These are phyloP conservation scores for Eumaeus atala DNA, from an alignment of 1,140 invertebrate species.

Conservation along the genomic window DNA sequence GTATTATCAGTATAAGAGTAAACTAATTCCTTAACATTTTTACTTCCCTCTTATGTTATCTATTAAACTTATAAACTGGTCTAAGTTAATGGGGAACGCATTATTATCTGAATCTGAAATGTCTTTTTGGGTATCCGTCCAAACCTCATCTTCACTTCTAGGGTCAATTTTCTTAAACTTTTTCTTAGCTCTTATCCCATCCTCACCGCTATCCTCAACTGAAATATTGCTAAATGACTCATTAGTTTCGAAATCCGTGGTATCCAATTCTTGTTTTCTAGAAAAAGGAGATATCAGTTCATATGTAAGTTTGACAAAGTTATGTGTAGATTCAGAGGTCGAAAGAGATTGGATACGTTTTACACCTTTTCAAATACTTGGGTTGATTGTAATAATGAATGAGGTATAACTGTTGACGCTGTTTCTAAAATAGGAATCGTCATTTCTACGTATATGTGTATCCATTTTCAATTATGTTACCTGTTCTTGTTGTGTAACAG, in stretches of 20 bases:
- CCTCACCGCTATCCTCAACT: slow-evolving; percentile 15
- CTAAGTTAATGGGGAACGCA: slow-evolving; percentile 23
- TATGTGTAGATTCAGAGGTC: too few species aligned
- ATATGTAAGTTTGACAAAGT: too few species aligned
- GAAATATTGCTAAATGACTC: slow-evolving; percentile 23
- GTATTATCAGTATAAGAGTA: slow-evolving; percentile 24
- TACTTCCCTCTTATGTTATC: slow-evolving; percentile 23
- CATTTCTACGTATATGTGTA: too few species aligned
- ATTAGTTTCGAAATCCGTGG: slow-evolving; percentile 12
- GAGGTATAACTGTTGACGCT: too few species aligned
- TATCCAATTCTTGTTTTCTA: too few species aligned
- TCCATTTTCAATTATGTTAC: too few species aligned
- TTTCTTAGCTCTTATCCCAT: slow-evolving; percentile 20
- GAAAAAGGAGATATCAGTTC: too few species aligned
- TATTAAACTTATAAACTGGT: slow-evolving; percentile 27
- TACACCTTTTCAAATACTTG: too few species aligned
- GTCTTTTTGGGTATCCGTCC: slow-evolving; percentile 21
- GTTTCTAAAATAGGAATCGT: too few species aligned
- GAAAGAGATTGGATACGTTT: too few species aligned
- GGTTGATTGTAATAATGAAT: too few species aligned
- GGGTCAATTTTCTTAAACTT: slow-evolving; percentile 23
- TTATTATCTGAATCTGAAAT: slow-evolving; percentile 19
- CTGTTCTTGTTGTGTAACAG: too few species aligned
- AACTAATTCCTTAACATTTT: slow-evolving; percentile 26
- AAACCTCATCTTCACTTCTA: slow-evolving; percentile 21